phyloP scores from a whole-genome alignment of 2,113 vertebrate species.

The Taxidea taxus region DNA sequence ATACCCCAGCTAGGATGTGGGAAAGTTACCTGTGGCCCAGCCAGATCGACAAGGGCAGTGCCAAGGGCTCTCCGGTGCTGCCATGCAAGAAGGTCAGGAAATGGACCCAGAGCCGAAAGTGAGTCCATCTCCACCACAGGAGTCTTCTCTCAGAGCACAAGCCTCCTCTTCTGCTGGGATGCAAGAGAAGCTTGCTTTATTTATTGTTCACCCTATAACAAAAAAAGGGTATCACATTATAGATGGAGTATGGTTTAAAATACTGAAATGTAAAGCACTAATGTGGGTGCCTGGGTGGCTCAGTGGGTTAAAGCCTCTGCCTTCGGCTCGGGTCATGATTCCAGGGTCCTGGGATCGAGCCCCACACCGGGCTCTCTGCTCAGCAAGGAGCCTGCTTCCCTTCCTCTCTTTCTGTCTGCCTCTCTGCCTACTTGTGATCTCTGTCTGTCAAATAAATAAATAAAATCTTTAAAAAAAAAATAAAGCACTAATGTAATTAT shows the following conservation, averaged over 20 bases:
- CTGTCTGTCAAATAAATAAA: too few relatives aligned
- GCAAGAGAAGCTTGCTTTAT: constrained; percentile 74
- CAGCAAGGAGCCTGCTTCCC: too few relatives aligned
- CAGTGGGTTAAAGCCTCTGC: too few relatives aligned
- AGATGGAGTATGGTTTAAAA: constrained; percentile 69
- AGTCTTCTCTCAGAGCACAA: constrained; percentile 64
- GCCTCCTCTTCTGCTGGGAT: constrained; percentile 77
- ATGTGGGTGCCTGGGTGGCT: too few relatives aligned
- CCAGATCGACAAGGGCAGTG: constrained; percentile 56
- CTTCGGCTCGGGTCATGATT: too few relatives aligned
- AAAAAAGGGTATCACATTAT: constrained; percentile 67
- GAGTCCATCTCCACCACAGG: constrained; percentile 59
- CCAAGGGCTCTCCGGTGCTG: constrained; percentile 49
- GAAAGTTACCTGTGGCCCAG: constrained; percentile 65
- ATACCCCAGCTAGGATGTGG: not conserved
- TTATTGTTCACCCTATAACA: constrained; percentile 57
- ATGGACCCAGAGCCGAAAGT: constrained; percentile 58
- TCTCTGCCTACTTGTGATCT: too few relatives aligned
- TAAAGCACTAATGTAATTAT: constrained; percentile 66
- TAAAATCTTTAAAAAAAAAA: too few relatives aligned
- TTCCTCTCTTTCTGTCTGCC: too few relatives aligned
- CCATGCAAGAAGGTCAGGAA: constrained; percentile 68
- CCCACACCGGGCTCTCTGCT: too few relatives aligned
- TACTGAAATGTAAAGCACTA: constrained; percentile 71
- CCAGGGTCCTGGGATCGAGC: too few relatives aligned